Base-by-base conservation (phyloP, 2,113 vertebrate species). In the Gorsachius goisagi region DNA sequence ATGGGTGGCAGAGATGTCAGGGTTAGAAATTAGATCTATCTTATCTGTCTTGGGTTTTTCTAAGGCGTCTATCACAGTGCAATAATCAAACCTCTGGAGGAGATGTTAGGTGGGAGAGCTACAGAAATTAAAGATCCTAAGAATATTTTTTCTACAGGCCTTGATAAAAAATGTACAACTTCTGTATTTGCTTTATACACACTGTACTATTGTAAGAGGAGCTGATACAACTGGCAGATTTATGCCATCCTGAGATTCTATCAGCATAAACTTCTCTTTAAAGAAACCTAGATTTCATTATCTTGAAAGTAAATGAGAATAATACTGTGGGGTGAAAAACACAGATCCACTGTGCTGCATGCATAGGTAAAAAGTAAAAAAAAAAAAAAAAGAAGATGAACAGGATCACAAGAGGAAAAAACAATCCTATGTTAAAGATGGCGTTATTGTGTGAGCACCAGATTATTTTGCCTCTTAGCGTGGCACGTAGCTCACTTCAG, bases 11-110 rank as follows among this genome's bases (percentile, higher is more conserved):
- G 91, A 85, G 60, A 93, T 90, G 95, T 95, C 95, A 97, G 89
- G 91, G 92, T 75, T 85, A 94, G 93, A 97, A 97, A 96, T 97
- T 87, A 97, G 85, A 95, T 94, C 90, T 91, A 80, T 96, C 80
- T 96, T 85, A 91, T 47, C 90, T 95, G 90, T 95, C 92, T 94
- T 77, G 45, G 67, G 35, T 63, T 97, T 95, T 93, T 88, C 94
- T 91, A 64, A 90, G 92, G 80, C 47, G n/a, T 62, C 87, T 88
- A 92, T 94, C 85, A 72, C 81, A 68, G 37, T 3, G 33, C 32
- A 50, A 37, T 86, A 84, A 93, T 92, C 85, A 89, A 86, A 79
- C 60, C 77, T 90, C 58, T 74, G 76, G 74, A 94, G 77, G 59
- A 74, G 52, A 60, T 53, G 56, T 84, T 89, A 78, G 44, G 73